phyloP scores from a whole-genome alignment of 2,113 vertebrate genomes.

The Petrocephalus microphthalmus region DNA sequence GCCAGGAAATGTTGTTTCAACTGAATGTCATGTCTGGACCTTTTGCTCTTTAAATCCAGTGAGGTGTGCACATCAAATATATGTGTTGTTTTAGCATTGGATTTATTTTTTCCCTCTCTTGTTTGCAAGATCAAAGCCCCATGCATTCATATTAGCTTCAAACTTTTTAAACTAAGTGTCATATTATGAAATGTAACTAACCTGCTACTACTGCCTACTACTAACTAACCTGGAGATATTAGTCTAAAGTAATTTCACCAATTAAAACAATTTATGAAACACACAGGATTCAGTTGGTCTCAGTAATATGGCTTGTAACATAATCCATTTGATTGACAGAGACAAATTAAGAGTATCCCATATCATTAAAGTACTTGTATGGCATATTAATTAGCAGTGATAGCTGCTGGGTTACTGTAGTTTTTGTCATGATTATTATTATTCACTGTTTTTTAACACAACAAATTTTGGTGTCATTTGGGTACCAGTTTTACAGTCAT shows the following conservation, averaged over 20 bases:
- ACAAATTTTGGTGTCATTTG: background rate
- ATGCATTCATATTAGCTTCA: background rate
- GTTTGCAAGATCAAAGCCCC: background rate
- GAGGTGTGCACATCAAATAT: background rate
- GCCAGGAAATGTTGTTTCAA: background rate
- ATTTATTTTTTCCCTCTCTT: background rate
- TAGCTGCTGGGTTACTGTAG: background rate
- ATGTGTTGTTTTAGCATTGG: background rate
- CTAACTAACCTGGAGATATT: background rate
- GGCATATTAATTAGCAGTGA: background rate
- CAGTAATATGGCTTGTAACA: background rate
- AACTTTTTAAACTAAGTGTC: background rate
- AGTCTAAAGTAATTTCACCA: conserved; percentile 49
- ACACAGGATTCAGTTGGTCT: background rate
- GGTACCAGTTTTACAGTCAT: background rate
- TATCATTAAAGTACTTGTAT: background rate
- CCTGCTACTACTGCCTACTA: background rate
- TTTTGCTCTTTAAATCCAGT: background rate
- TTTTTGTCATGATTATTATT: background rate
- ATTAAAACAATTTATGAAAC: background rate
- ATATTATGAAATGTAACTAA: background rate
- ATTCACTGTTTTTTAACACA: background rate
- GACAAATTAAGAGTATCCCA: background rate
- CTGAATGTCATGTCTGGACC: background rate
- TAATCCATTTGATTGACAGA: background rate